Evolutionary conservation across 1,140 invertebrate species (phyloP).

Genomic region (Asbolus verrucosus): DNA sequence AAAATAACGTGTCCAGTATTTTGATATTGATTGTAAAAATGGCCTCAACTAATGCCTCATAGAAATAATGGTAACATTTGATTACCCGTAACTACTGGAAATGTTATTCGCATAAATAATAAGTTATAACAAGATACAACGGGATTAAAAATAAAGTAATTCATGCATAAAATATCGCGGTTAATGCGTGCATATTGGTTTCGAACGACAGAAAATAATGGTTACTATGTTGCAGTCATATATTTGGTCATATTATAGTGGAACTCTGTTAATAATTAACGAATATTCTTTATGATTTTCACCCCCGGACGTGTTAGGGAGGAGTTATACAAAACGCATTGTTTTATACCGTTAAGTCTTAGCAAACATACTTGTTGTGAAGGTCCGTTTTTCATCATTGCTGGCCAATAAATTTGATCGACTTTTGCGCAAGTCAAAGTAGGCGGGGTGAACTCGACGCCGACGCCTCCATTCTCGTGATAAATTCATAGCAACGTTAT

Average conservation of each 20-base stretch:
- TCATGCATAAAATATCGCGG: slow-evolving; percentile 39
- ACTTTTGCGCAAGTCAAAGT: slow-evolving; percentile 49
- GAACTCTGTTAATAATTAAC: slow-evolving; percentile 45
- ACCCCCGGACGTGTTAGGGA: slow-evolving; percentile 30
- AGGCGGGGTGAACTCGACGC: slow-evolving; percentile 50
- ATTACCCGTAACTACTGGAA: slow-evolving; percentile 35
- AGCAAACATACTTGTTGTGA: slow-evolving; percentile 41
- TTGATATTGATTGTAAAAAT: slow-evolving; percentile 15
- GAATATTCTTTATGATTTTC: slow-evolving; percentile 37
- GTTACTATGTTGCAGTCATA: slow-evolving; percentile 39
- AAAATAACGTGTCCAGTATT: background rate
- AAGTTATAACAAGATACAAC: slow-evolving; percentile 41
- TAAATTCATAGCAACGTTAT: slow-evolving; percentile 53
- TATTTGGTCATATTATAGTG: slow-evolving; percentile 43
- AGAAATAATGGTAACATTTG: background rate
- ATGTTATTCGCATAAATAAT: slow-evolving; percentile 47
- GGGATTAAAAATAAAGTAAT: slow-evolving; percentile 42
- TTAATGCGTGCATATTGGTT: slow-evolving; percentile 32
- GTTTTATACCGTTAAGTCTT: slow-evolving; percentile 30
- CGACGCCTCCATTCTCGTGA: slow-evolving; percentile 50
- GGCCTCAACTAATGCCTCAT: slow-evolving; percentile 1
- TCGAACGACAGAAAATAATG: slow-evolving; percentile 39
- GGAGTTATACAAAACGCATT: slow-evolving; percentile 40
- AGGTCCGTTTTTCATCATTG: slow-evolving; percentile 27
- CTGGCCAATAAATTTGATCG: slow-evolving; percentile 47